phyloP scores from a whole-genome alignment of 1,140 invertebrate species.

The Protaetia brevitarsis region DNA sequence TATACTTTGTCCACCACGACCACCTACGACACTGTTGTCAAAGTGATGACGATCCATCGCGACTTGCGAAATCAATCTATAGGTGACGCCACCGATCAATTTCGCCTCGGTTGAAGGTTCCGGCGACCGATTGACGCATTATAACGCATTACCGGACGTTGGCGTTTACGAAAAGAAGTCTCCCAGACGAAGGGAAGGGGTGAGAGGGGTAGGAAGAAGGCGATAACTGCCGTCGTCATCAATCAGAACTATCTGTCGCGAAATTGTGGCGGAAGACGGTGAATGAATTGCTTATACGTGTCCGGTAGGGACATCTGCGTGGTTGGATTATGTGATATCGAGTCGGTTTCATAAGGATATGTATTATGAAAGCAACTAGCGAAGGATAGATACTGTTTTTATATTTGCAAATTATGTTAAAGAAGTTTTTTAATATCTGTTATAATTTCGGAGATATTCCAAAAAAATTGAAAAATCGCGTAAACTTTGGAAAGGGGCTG shows the following conservation, averaged over 20 bases:
- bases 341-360: too few species aligned
- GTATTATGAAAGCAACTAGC: not conserved
- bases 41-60: not conserved
- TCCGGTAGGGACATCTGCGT: not conserved
- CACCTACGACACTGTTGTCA: not conserved
- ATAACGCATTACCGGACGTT: slow-evolving; percentile 13
- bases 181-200: too few species aligned
- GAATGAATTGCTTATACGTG: too few species aligned
- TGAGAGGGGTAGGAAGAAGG: too few species aligned
- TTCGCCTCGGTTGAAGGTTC: not conserved
- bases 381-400: too few species aligned
- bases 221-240: slow-evolving; percentile 9
- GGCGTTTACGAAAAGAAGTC: slow-evolving; percentile 1
- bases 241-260: not conserved
- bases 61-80: slow-evolving; percentile 8
- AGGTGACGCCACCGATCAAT: slow-evolving; percentile 8
- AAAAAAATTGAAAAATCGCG: too few species aligned
- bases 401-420: too few species aligned
- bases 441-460: too few species aligned
- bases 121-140: not conserved
- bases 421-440: too few species aligned
- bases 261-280: too few species aligned
- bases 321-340: not conserved
- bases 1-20: not conserved
- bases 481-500: too few species aligned